A percentile compares a stretch with the other conserved stretches of the same genome.
phyloP scores from a whole-genome alignment of 2,797 vertebrate species.

The Rhinogobio ventralis region DNA sequence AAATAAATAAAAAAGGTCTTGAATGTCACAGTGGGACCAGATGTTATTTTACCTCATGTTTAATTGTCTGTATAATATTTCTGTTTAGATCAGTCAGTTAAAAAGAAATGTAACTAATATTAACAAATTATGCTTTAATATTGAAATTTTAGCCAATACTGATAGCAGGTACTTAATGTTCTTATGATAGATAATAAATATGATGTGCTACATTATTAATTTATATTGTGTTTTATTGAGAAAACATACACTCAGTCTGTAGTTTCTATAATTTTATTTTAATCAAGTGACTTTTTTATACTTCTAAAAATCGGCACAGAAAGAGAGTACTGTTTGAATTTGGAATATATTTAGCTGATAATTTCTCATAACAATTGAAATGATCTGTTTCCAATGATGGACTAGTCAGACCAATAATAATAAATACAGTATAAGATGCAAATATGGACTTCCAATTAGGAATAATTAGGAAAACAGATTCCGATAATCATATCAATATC shows the following conservation, averaged over 20 bases:
- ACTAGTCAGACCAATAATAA: neutral
- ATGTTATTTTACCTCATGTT: neutral
- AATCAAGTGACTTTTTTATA: neutral
- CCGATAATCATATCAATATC: no score
- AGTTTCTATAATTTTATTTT: no score
- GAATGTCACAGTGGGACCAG: neutral
- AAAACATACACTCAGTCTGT: no score
- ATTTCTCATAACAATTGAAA: neutral
- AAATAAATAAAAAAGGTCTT: neutral
- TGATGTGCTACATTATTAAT: no score
- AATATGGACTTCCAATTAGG: neutral
- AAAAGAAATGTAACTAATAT: slow-evolving; percentile 63
- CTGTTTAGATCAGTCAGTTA: neutral
- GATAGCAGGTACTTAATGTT: neutral
- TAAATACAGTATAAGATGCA: neutral
- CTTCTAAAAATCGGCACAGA: no score
- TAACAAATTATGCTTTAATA: neutral
- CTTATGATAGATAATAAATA: no score
- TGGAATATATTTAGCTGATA: neutral
- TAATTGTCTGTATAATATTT: slow-evolving; percentile 13
- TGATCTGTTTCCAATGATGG: neutral
- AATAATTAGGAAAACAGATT: no score
- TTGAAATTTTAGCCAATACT: neutral
- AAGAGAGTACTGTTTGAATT: neutral
- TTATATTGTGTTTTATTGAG: no score